These are phyloP conservation scores for Pachymerium ferrugineum DNA, from an alignment of 2,888 invertebrate species.

Conservation along the genomic window DNA sequence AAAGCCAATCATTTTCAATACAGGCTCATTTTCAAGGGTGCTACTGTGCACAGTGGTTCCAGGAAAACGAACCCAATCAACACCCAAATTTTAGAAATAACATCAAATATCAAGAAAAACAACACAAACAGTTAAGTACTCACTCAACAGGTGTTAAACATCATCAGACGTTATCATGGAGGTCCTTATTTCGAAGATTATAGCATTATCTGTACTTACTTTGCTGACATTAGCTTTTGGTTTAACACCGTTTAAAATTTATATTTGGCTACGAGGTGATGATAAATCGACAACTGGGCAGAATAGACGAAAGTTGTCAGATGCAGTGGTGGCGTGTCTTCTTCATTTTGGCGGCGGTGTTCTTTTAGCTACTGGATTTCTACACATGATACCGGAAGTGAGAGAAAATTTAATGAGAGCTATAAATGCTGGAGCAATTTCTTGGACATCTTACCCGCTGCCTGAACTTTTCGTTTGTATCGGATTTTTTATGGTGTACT, in stretches of 20 bases:
- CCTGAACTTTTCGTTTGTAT: constrained; percentile 67
- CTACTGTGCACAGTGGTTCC: not conserved
- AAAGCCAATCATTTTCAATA: not conserved
- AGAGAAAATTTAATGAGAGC: constrained; percentile 56
- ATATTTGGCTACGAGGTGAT: not conserved
- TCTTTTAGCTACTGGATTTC: constrained; percentile 70
- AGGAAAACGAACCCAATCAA: too few species aligned
- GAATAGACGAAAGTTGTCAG: constrained; percentile 50
- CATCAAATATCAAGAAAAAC: too few species aligned
- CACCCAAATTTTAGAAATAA: too few species aligned
- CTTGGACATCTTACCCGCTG: constrained; percentile 56
- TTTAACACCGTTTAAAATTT: constrained; percentile 62
- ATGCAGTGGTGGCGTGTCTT: constrained; percentile 57
- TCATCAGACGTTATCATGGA: constrained; percentile 41
- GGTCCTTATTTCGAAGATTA: constrained; percentile 64
- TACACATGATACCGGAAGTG: constrained; percentile 75
- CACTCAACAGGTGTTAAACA: too few species aligned
- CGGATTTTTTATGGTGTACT: constrained; percentile 70
- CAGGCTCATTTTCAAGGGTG: not conserved
- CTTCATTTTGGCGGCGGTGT: constrained; percentile 83
- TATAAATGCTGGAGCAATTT: not conserved
- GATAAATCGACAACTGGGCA: constrained; percentile 44
- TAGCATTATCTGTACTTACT: constrained; percentile 72
- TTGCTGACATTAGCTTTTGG: constrained; percentile 70
- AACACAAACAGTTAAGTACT: too few species aligned